Conservation (phyloP, 2,113 vertebrate genomes). For the Myrmecophaga tridactyla region DNA sequence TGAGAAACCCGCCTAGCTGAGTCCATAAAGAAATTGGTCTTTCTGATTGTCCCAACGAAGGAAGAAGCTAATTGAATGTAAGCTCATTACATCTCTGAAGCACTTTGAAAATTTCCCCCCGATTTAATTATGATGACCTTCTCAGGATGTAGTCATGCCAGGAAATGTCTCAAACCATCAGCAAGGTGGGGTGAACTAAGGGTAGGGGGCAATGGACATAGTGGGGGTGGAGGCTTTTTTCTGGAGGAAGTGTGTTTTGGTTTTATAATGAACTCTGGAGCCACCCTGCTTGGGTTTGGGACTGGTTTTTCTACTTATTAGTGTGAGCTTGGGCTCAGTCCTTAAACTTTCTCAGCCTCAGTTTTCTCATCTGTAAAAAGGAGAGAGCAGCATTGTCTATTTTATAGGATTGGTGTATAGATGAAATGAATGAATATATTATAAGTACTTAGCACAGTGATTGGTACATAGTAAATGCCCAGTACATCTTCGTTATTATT, state of each 20-base stretch:
- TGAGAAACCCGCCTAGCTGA: not conserved
- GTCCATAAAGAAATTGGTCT: constrained; percentile 17
- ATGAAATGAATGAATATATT: too few relatives aligned
- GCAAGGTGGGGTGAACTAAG: not conserved
- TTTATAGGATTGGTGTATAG: too few relatives aligned
- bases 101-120: constrained; percentile 53
- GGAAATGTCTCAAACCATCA: constrained; percentile 47
- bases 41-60: constrained; percentile 45
- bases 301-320: not conserved
- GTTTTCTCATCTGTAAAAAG: not conserved
- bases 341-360: not conserved
- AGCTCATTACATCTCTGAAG: constrained; percentile 66
- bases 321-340: not conserved
- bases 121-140: constrained; percentile 64
- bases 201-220: not conserved
- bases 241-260: not conserved
- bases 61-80: constrained; percentile 69
- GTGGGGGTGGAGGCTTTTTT: fast-evolving
- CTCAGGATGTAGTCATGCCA: constrained; percentile 67
- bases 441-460: not conserved
- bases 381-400: not conserved
- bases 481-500: too few relatives aligned
- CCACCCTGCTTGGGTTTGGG: not conserved
- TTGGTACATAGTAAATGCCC: not conserved
- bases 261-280: not conserved